Conservation (phyloP, 2,113 vertebrate genomes). For the Holacanthus passer region DNA sequence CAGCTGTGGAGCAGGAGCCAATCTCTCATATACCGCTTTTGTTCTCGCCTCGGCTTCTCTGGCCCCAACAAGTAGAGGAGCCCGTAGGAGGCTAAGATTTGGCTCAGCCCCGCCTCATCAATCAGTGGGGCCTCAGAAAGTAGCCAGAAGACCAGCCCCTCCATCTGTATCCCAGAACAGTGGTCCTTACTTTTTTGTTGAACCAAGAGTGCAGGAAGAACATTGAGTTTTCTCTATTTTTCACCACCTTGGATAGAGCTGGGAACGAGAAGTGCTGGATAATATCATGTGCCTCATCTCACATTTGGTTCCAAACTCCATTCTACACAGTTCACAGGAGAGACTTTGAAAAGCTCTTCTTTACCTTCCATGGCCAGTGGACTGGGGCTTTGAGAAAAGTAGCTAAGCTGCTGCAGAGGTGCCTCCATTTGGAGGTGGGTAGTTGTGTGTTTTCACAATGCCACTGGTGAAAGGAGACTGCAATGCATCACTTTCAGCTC, state of each 20-base stretch:
- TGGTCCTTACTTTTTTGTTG: background rate
- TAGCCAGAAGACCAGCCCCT: background rate
- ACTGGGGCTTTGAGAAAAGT: background rate
- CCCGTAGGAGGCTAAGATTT: background rate
- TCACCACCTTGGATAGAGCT: no score
- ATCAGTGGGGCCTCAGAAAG: background rate
- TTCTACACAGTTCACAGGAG: background rate
- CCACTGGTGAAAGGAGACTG: background rate
- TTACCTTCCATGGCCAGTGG: background rate
- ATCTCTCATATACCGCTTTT: background rate
- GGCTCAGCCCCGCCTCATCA: background rate
- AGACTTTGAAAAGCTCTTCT: background rate
- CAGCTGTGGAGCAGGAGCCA: background rate
- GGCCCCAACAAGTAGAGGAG: background rate
- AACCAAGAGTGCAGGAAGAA: background rate
- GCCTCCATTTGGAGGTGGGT: background rate
- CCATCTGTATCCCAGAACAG: slow-evolving; percentile 1
- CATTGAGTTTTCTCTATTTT: background rate
- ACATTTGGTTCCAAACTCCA: background rate
- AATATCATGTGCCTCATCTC: no score
- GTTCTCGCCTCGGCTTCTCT: background rate
- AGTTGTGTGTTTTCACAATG: slow-evolving; percentile 4
- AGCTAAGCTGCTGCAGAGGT: slow-evolving; percentile 7
- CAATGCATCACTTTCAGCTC: background rate
- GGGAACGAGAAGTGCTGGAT: no score